These are phyloP conservation scores for Collichthys lucidus DNA, from an alignment of 2,113 vertebrate species.

Conservation along the genomic window DNA sequence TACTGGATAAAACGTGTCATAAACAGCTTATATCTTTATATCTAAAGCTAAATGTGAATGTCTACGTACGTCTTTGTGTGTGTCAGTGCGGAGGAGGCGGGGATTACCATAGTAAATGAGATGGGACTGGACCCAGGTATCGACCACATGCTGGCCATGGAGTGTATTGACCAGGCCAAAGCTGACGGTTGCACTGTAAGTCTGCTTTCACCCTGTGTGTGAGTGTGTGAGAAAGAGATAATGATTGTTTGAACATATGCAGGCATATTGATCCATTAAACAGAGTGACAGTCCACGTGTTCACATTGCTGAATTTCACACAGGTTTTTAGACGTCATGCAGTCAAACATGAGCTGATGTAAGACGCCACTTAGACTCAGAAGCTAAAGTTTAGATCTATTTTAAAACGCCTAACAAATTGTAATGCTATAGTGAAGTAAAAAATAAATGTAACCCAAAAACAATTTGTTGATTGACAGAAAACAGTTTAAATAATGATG, in stretches of 20 bases:
- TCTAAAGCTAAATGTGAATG: no score
- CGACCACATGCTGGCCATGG: constrained; percentile 98
- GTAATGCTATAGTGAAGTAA: no score
- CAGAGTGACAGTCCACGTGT: neutral
- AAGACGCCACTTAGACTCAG: no score
- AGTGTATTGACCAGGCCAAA: constrained; percentile 94
- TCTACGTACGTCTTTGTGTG: constrained; percentile 8
- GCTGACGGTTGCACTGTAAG: constrained; percentile 93
- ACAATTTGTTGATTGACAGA: neutral
- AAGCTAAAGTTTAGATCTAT: no score
- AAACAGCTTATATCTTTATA: no score
- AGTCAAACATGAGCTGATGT: neutral
- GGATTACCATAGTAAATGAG: constrained; percentile 93
- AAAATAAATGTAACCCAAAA: neutral
- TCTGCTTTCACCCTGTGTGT: constrained; percentile 14
- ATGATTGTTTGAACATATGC: constrained; percentile 17
- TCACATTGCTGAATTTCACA: neutral
- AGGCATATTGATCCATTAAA: constrained; percentile 38
- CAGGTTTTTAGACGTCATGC: neutral
- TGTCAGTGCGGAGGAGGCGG: constrained; percentile 89
- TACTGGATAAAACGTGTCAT: no score
- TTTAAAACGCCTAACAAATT: no score
- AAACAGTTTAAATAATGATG: no score
- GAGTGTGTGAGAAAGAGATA: neutral
- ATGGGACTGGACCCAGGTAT: constrained; percentile 98